Base-by-base conservation (phyloP, 2,888 invertebrate genomes). In the Vesta saturnalis region DNA sequence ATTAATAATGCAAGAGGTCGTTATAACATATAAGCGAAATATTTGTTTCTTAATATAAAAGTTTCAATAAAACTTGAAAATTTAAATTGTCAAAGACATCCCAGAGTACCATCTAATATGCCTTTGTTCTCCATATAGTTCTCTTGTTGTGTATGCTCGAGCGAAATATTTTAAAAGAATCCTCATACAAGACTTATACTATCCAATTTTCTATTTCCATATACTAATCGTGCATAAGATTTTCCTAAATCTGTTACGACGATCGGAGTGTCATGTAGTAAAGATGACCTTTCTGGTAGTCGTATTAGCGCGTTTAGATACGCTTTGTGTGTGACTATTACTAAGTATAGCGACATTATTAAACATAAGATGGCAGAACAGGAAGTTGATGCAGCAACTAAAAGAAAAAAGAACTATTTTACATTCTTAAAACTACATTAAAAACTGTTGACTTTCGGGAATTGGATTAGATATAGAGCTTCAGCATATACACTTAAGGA, bases 41-140 rank as follows among this genome's bases (percentile, higher is more conserved):
- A 10, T n/a, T 39, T 39, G 8, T 39, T 23, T 23, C 8, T 23
- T 23, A 23, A 23, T 23, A n/a, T 39, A 8, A 39, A 39, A 2
- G 39, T 1, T 39, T 39, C 39, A 39, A 39, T 39, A 39, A 39
- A 39, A 39, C 39, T 39, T 39, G 39, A 39, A 39, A 39, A 39
- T 39, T 39, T n/a, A 39, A 39, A 39, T n/a, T 39, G 39, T 39
- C 39, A 39, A 39, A 39, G 39, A 39, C 39, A 39, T 39, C n/a
- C 39, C 39, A n/a, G n/a, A n/a, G n/a, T 39, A 39, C 8, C 2
- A 39, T 39, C 39, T n/a, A 10, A 12, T 39, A n/a, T n/a, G n/a
- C n/a, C n/a, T n/a, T n/a, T n/a, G n/a, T n/a, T n/a, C n/a, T n/a
- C n/a, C n/a, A n/a, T n/a, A n/a, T n/a, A n/a, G n/a, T n/a, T n/a